Percentiles rank a stretch among this genome's conserved stretches.
phyloP scores from a whole-genome alignment of 2,797 vertebrate species.

The Nothura maculosa region DNA sequence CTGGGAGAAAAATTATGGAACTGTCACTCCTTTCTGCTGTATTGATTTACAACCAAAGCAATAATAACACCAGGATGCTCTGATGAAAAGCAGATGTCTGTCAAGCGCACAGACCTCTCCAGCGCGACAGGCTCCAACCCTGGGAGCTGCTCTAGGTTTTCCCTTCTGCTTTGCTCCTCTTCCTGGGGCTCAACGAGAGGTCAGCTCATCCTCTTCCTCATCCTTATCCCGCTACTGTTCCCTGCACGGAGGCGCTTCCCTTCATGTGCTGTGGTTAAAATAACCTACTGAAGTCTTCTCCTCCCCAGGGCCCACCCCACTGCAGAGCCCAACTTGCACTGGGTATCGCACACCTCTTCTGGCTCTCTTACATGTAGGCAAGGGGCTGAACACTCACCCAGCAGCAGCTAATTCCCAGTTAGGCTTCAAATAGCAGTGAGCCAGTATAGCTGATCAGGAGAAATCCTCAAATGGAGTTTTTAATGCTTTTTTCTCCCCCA shows the following conservation, averaged over 20 bases:
- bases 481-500: not conserved
- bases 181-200: not conserved
- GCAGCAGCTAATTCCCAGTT: not conserved
- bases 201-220: not conserved
- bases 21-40: not conserved
- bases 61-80: not conserved
- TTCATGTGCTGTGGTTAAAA: not conserved
- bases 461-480: not conserved
- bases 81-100: not conserved
- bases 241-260: not conserved
- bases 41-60: not conserved
- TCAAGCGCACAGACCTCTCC: not conserved
- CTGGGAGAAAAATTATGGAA: not conserved
- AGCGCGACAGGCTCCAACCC: not conserved
- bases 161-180: not conserved
- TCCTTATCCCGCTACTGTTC: no score
- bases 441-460: not conserved
- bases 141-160: not conserved
- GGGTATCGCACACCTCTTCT: not conserved
- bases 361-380: not conserved
- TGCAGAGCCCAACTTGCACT: no score
- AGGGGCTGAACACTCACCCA: not conserved
- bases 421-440: not conserved
- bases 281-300: not conserved
- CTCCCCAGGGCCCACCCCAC: not conserved